Base-by-base conservation (phyloP, 2,113 vertebrate species). In the Hydropotes inermis region DNA sequence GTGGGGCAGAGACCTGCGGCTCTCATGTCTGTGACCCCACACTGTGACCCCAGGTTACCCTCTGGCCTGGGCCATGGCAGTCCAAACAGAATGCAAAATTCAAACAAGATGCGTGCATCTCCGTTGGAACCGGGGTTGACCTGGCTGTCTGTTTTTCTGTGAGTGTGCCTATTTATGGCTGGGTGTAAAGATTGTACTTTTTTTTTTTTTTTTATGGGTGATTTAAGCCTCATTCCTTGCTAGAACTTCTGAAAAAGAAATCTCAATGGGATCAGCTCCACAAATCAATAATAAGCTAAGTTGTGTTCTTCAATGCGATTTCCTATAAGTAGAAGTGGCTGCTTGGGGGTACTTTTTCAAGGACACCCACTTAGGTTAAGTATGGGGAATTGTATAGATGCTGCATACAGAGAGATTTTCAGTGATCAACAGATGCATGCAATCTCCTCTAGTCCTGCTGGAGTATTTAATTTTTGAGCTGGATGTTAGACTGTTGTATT, bases 61-160 rank as follows among this genome's bases (percentile, higher is more conserved):
- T 93, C 94, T 97, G 19, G 54, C 28, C 30, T 8, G 17, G 27
- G 52, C 4, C 10, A 92, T 25, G 86, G 97, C 90, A 27, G 57
- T 1, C 0, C 0, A 0, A 87, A 94, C 39, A 67, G 94, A 96
- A 93, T 81, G 76, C 17, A 95, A 96, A 93, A 86, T 96, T 94
- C 87, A 87, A 94, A 97, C 93, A 89, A 97, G 98, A 97, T 92
- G 96, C 97, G 97, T 97, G 97, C 84, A 89, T 97, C 98, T 76
- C 52, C 86, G 57, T 93, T 97, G 92, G 83, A 87, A 82, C 82
- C 57, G 81, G 95, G 97, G 79, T 91, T 87, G 98, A 88, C 61
- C 96, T 97, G 95, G 67, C 91, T 58, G 7, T 12, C 33, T 13
- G 86, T 87, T 70, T 93, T 95, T 96, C 98, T 94, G 91, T 70